Conservation (phyloP, 2,888 invertebrate species). For the Schizaphis graminum region DNA sequence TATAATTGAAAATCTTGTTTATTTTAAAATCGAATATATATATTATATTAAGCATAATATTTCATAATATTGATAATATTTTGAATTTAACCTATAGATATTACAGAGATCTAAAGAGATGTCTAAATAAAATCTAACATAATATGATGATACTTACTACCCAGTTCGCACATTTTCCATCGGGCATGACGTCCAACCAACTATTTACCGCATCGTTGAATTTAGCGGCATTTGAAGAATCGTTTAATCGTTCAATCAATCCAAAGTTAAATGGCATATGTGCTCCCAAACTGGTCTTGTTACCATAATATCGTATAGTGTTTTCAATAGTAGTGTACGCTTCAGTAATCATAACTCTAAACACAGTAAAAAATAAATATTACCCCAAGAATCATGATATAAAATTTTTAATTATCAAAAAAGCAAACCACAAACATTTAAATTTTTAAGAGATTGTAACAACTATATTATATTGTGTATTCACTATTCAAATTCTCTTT, state of each 20-base stretch:
- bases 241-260: slow-evolving; percentile 74
- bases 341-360: slow-evolving; percentile 76
- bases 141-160: slow-evolving; percentile 73
- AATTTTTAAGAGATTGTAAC: not conserved
- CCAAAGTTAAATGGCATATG: slow-evolving; percentile 80
- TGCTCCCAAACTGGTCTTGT: slow-evolving; percentile 73
- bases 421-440: not conserved
- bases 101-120: not conserved
- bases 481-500: not conserved
- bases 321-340: slow-evolving; percentile 75
- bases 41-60: not conserved
- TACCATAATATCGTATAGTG: slow-evolving; percentile 77
- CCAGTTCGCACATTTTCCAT: slow-evolving; percentile 77
- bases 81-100: not conserved
- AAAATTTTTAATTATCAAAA: not conserved
- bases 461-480: not conserved
- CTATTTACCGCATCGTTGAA: slow-evolving; percentile 73
- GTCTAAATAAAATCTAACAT: not conserved
- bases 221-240: slow-evolving; percentile 72
- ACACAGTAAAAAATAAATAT: not conserved
- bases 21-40: not conserved
- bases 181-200: slow-evolving; percentile 77
- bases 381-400: not conserved
- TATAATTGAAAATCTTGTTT: not conserved
- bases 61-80: not conserved